Base-by-base conservation (phyloP, 1,140 invertebrate species). In the Steinernema feltiae region DNA sequence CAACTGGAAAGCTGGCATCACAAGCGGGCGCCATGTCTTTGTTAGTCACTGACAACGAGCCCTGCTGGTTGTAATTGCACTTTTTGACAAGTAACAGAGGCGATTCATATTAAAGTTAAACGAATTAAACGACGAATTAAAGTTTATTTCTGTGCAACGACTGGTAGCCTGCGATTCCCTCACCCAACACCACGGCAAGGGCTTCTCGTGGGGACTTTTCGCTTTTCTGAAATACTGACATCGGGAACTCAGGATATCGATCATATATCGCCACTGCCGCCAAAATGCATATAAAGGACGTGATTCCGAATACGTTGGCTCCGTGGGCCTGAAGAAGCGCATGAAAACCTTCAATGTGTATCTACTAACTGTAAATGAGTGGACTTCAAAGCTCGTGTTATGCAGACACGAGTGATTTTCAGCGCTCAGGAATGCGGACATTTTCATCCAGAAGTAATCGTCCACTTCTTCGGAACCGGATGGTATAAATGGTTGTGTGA, bases 261-360 rank as follows among this genome's bases (percentile, higher is more conserved):
- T 63, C 24, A 21, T 15, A 63, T 3, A 63, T 27, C 2, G 24
- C 3, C 15, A 27, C 53, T 3, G 53, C 53, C 3, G 24, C 24
- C 24, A 63, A 21, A 27, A 63, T 27, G 24, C 53, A 17, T 7
- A 63, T 27, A 27, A 17, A 63, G 53, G 53, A 63, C 53, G 53
- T 63, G 53, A 63, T n/a, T 63, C 53, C 53, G 24, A 17, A 63
- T 7, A 63, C 53, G 53, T 63, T 63, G 2, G 53, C 24, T 15
- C 53, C 53, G 24, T 63, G 53, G 24, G 24, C 53, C 53, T 63
- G 17, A 86, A 91, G 77, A 88, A 70, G 27, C 7, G 35, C 1
- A 63, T 63, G 15, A 7, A 3, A 27, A n/a, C 24, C 7, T 63
- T 27, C 2, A 63, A 27, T 27, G 2, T 15, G 3, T 7, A 3